Base-by-base conservation (phyloP, 64 coral and sea anemone genomes). In the Orbicella faveolata region DNA sequence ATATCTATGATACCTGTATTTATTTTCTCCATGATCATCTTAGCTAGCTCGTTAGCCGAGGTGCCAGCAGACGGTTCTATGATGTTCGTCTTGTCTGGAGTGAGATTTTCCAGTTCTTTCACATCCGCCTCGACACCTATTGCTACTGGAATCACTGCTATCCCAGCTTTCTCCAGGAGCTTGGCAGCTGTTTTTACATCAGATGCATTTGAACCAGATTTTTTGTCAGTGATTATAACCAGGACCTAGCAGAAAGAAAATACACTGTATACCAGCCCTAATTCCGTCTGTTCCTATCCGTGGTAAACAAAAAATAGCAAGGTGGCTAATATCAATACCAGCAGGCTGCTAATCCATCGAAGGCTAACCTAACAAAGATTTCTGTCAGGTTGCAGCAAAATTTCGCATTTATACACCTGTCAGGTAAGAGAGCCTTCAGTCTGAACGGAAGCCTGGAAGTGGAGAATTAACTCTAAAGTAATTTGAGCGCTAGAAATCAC, bases 131-230 rank as follows among this genome's bases (percentile, higher is more conserved):
- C 92, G 10, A 19, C 36, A 59, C 95, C 95, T 63, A 97, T 55
- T 6, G 88, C 95, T 11, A 97, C 76, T 63, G 95, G 95, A 36
- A 97, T 80, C 13, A 97, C 95, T 44, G 77, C 87, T 36, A 97
- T 59, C 52, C 89, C 79, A 55, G 39, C 41, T 15, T 88, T 53
- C 33, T 94, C 88, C 54, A 97, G 64, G 23, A 34, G 34, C 66
- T 79, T 87, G 59, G 92, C 91, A 65, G 92, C 88, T 59, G 51
- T 34, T 23, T 67, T 90, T 9, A 97, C 73, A 80, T 89, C 89
- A 26, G 79, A 88, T 30, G 34, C 78, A 17, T 30, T 88, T 34
- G 92, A 87, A 19, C 86, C 95, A 11, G 95, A 97, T 26, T 66
- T 69, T 21, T 79, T 93, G 89, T 97, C 95, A 39, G 87, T 92